Evolutionary conservation across 2,888 invertebrate genomes (phyloP), one percentile per base, ranked within the genome.

Genomic region (Euclidia mi): DNA sequence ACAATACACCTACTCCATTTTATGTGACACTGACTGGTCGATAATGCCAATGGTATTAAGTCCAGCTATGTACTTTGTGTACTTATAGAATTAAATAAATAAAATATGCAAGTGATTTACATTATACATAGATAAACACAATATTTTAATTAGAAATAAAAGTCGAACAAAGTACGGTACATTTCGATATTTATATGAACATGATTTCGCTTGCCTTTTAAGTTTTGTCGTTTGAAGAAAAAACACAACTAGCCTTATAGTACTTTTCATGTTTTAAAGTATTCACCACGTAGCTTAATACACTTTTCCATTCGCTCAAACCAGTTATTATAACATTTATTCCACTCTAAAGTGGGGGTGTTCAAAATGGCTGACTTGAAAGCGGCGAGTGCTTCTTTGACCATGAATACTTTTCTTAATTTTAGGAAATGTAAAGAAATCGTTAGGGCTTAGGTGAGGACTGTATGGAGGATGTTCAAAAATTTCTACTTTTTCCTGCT

Each of bases 401-500:
- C 56, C 52, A 57, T 48, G 34, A 41, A 41, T 11, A 28, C 11
- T 51, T 44, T 52, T 51, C 47, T 59, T 62, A 48, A 57, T 57
- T 55, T 57, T 34, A n/a, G n/a, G n/a, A n/a, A n/a, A n/a, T n/a
- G 35, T 35, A 15, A 35, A 15, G 12, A 35, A 56, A 57, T 48
- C 50, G 49, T 65, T 57, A 45, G 55, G 63, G 61, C 65, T 69
- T 44, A 59, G 45, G 58, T 67, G 58, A 50, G 58, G 46, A 42
- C 61, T 64, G 60, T 63, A 55, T 20, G 68, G 62, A 25, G 56
- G 56, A 56, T 71, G 70, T 56, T 67, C 52, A 31, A 53, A 43
- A 48, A 34, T 34, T 11, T 34, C 34, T 34, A 34, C 34, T 3
- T 32, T 32, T 35, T 10, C 14, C 12, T 12, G 12, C 35, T 35